Evolutionary conservation across 2,888 invertebrate species (phyloP).

Genomic region (Dolomedes plantarius): DNA sequence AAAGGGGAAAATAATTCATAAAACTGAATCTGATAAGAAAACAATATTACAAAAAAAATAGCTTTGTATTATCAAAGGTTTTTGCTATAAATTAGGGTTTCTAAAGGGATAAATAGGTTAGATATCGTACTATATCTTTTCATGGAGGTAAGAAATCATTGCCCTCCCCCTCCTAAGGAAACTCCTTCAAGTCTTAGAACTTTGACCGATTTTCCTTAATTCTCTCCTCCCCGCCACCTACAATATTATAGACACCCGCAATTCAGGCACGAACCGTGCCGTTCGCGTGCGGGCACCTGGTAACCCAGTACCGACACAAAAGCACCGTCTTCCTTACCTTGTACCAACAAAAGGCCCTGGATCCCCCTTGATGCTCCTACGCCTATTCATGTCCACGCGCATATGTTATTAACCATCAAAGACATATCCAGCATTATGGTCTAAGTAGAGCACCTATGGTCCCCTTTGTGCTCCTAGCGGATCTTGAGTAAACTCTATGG

Average conservation of each 20-base stretch:
- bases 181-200: conserved; percentile 7
- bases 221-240: conserved; percentile 5
- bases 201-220: not conserved
- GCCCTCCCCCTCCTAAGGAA: not conserved
- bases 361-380: conserved; percentile 4
- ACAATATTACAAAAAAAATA: no score
- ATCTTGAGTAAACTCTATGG: not conserved
- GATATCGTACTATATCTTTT: not conserved
- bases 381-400: conserved; percentile 12
- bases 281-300: conserved; percentile 18
- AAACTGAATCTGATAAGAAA: no score
- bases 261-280: conserved; percentile 3
- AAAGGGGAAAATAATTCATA: no score
- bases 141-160: not conserved
- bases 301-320: conserved; percentile 2
- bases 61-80: no score
- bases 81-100: no score
- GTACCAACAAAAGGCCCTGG: not conserved
- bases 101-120: conserved; percentile 1
- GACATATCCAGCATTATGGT: not conserved
- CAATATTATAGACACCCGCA: conserved; percentile 2
- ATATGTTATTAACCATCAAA: conserved; percentile 10
- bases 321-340: not conserved
- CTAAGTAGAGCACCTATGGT: conserved; percentile 6
- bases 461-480: not conserved